Evolutionary conservation across 1,140 invertebrate species (phyloP), one percentile per base, ranked within the genome.

Genomic region (Orchestia grillus): DNA sequence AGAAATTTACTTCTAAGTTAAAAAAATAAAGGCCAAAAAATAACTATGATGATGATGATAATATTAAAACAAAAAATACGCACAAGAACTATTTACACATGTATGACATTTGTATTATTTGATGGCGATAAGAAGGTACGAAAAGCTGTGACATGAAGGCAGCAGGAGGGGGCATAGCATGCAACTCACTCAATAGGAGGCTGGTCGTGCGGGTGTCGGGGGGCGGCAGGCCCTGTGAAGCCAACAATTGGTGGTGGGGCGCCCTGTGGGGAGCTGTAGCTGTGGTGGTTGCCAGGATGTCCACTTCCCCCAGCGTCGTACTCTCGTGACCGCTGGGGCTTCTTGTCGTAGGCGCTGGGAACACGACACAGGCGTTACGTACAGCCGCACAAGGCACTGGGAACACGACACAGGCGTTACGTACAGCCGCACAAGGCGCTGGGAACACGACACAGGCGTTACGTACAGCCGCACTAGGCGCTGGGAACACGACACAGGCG

Each of bases 311-410:
- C 96, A 90, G 96, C 96, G 91, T 96, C 97, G 45, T 53, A 96
- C n/a, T 95, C 97, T 43, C 96, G 96, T 96, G 88, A 96, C 53
- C 92, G 97, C 53, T 91, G 97, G 95, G 91, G 96, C 96, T 97
- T 96, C 97, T 96, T 98, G 0, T 98, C 98, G 97, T 98, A 98
- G 16, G 98, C 98, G 97, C 98, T 98, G 96, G 8, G 92, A 45
- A 40, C 92, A 94, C 92, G 40, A 94, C 36, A 45, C 88, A 90
- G 88, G 8, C 62, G 62, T 77, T 77, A 77, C 11, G 36, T 28
- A 77, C 62, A n/a, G n/a, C n/a, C n/a, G 47, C 47, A 53, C 47
- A 19, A 98, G 16, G 98, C 98, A 97, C 98, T 98, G 96, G 8
- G 92, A 45, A 40, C 92, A 94, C 92, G 40, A 94, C 36, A 45